phyloP scores from a whole-genome alignment of 2,113 vertebrate species.

The Ornithorhynchus anatinus region DNA sequence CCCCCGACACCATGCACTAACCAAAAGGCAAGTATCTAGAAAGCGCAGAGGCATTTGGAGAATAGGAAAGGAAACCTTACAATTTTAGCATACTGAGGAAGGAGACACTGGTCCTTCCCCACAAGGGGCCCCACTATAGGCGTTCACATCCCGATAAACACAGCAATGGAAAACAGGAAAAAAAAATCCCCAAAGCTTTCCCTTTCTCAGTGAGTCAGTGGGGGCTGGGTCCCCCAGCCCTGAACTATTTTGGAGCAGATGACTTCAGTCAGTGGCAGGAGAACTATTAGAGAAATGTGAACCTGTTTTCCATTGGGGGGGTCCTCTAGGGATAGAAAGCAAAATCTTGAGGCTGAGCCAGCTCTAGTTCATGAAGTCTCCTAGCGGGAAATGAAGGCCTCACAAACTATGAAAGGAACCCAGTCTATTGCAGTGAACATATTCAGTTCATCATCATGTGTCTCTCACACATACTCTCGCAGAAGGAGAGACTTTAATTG shows the following conservation, averaged over 20 bases:
- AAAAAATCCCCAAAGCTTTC: slow-evolving; percentile 30
- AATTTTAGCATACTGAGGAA: no score
- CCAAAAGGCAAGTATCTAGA: no score
- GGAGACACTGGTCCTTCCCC: slow-evolving; percentile 52
- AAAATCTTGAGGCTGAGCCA: slow-evolving; percentile 50
- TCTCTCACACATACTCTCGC: slow-evolving; percentile 1
- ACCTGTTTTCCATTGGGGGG: slow-evolving; percentile 63
- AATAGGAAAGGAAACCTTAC: no score
- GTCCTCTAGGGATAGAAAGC: slow-evolving; percentile 51
- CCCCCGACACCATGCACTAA: no score
- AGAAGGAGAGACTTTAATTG: not conserved
- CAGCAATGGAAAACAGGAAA: slow-evolving; percentile 50
- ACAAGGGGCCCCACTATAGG: slow-evolving; percentile 14
- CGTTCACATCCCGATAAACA: slow-evolving; percentile 31
- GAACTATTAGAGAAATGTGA: slow-evolving; percentile 61
- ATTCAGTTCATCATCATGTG: no score
- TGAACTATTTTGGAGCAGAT: slow-evolving; percentile 50
- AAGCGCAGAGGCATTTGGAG: no score
- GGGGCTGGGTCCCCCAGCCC: slow-evolving; percentile 53
- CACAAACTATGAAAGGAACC: slow-evolving; percentile 59
- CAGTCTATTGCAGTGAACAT: not conserved
- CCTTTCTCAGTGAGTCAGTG: slow-evolving; percentile 45
- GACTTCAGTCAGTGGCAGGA: slow-evolving; percentile 60
- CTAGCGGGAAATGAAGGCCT: slow-evolving; percentile 59
- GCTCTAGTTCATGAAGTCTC: slow-evolving; percentile 39